Percentiles rank a stretch among this genome's conserved stretches.
Conservation (phyloP, 2,797 vertebrate genomes). For the Oreonectes daqikongensis region DNA sequence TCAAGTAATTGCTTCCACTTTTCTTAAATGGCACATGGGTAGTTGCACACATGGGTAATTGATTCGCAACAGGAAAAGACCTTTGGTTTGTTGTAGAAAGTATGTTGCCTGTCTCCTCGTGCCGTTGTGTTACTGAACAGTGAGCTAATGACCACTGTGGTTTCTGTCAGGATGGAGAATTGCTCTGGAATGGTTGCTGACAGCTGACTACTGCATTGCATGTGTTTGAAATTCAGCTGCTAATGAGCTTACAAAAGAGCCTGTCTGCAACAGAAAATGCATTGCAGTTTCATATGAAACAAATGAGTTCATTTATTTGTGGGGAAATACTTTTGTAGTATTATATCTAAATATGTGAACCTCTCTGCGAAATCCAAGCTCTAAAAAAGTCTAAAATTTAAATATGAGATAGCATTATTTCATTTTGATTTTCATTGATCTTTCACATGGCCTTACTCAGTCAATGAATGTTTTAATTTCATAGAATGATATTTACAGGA, state of each 20-base stretch:
- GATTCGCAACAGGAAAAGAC: slow-evolving; percentile 57
- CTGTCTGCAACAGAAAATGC: neutral
- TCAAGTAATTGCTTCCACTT: slow-evolving; percentile 61
- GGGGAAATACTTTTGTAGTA: neutral
- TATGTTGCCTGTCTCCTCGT: slow-evolving; percentile 46
- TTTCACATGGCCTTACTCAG: too few relatives aligned
- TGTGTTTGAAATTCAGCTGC: slow-evolving; percentile 61
- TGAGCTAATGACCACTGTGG: slow-evolving; percentile 52
- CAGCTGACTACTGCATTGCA: slow-evolving; percentile 52
- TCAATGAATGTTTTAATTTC: too few relatives aligned
- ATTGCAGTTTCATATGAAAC: neutral
- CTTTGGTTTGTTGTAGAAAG: slow-evolving; percentile 56
- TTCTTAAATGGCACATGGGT: slow-evolving; percentile 54
- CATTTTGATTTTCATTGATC: too few relatives aligned
- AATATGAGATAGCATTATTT: too few relatives aligned
- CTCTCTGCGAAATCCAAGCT: neutral
- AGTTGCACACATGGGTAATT: slow-evolving; percentile 58
- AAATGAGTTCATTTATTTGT: neutral
- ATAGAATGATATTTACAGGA: too few relatives aligned
- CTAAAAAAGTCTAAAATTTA: too few relatives aligned
- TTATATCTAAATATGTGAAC: neutral
- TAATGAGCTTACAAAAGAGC: slow-evolving; percentile 44
- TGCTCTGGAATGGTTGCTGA: slow-evolving; percentile 54
- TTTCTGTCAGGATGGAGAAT: slow-evolving; percentile 55
- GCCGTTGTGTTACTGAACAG: slow-evolving; percentile 47